These are phyloP conservation scores for Brachyopa scutellaris DNA, from an alignment of 2,888 invertebrate species.

Conservation along the genomic window DNA sequence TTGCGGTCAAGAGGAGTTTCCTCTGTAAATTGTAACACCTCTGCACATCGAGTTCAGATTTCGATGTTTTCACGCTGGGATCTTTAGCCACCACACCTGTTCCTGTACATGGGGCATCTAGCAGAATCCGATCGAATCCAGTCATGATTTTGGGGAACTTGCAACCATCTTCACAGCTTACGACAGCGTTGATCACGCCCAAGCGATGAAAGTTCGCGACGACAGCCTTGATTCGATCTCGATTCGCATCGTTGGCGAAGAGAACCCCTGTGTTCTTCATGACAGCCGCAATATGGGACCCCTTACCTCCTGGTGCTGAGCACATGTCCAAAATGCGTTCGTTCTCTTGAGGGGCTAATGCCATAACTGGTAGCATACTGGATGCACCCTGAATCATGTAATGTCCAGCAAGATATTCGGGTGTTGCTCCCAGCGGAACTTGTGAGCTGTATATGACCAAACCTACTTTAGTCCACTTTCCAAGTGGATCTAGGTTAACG, in stretches of 20 bases:
- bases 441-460: constrained; percentile 97
- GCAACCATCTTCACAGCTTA: constrained; percentile 94
- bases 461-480: constrained; percentile 99
- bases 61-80: constrained; percentile 96
- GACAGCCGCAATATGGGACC: constrained; percentile 97
- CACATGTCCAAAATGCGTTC: constrained; percentile 98
- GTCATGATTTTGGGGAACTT: constrained; percentile 92
- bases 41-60: constrained; percentile 94
- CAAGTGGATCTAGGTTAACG: constrained; percentile 98
- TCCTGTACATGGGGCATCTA: constrained; percentile 99
- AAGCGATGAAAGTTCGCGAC: constrained; percentile 98
- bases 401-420: constrained; percentile 99
- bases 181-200: constrained; percentile 96
- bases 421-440: constrained; percentile 98
- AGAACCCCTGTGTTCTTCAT: constrained; percentile 99
- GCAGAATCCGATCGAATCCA: constrained; percentile 96
- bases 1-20: constrained; percentile 96
- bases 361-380: constrained; percentile 98
- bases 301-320: constrained; percentile 99
- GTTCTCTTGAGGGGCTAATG: constrained; percentile 97
- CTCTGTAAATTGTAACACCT: constrained; percentile 96
- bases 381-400: constrained; percentile 98
- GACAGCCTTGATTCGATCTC: constrained; percentile 93
- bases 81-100: constrained; percentile 99
- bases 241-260: constrained; percentile 97